A percentile compares a stretch with the other conserved stretches of the same genome.
Conservation (phyloP, 2,797 vertebrate species). For the Australoheros facetus region DNA sequence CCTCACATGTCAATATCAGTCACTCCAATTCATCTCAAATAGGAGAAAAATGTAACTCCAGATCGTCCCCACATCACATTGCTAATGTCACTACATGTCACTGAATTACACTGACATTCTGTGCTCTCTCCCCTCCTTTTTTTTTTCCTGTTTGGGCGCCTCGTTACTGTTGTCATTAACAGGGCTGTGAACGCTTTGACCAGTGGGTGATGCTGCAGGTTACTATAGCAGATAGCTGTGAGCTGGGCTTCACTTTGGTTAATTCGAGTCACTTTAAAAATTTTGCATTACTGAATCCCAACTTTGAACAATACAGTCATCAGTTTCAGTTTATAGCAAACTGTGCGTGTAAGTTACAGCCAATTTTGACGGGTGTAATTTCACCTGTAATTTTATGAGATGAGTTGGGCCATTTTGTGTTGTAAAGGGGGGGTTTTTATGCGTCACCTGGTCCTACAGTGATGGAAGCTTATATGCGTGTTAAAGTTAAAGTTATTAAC, state of each 20-base stretch:
- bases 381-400: constrained; percentile 19
- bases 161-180: not conserved
- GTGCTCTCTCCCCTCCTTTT: not conserved
- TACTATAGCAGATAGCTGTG: no score
- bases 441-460: not conserved
- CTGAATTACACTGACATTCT: not conserved
- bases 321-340: not conserved
- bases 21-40: not conserved
- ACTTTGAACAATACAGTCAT: not conserved
- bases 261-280: not conserved
- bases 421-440: not conserved
- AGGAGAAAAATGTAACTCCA: not conserved
- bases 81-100: not conserved
- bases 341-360: not conserved
- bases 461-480: not conserved
- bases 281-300: not conserved
- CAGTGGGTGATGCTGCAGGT: not conserved
- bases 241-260: no score
- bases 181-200: not conserved
- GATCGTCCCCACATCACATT: not conserved
- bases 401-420: not conserved
- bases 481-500: not conserved
- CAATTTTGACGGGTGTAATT: not conserved
- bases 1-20: not conserved
- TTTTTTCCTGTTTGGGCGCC: not conserved